Evolutionary conservation across 2,888 invertebrate species (phyloP).

Genomic region (Arge pagana): DNA sequence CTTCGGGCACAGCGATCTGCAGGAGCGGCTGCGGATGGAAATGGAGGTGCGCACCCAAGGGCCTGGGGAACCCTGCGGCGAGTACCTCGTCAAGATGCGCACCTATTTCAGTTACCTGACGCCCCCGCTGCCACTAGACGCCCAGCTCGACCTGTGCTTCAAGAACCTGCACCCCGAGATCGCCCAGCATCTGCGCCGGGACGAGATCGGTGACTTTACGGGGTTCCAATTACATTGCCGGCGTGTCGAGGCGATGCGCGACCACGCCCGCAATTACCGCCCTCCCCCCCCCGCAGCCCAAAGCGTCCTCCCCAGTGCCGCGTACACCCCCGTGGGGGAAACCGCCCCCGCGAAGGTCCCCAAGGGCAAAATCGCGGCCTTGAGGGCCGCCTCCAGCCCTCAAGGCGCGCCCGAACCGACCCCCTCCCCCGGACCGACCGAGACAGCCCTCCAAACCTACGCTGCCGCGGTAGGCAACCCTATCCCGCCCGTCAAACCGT

Average conservation of each 20-base stretch:
- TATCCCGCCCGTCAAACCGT: too few species aligned
- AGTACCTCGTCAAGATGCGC: background rate
- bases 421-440: too few species aligned
- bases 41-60: slow-evolving; percentile 1
- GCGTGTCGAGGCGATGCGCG: background rate
- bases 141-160: slow-evolving; percentile 13
- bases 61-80: background rate
- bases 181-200: too few species aligned
- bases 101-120: background rate
- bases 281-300: background rate
- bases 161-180: background rate
- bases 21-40: background rate
- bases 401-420: background rate
- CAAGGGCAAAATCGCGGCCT: background rate
- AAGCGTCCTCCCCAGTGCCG: background rate
- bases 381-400: background rate
- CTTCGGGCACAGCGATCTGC: background rate
- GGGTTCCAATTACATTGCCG: background rate
- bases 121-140: background rate
- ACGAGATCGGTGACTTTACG: background rate
- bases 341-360: too few species aligned
- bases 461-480: too few species aligned
- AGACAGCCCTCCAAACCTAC: too few species aligned
- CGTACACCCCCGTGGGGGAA: too few species aligned
- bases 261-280: background rate